These are phyloP conservation scores for Chironomus striatipennis DNA, from an alignment of 1,140 invertebrate genomes.

Conservation along the genomic window DNA sequence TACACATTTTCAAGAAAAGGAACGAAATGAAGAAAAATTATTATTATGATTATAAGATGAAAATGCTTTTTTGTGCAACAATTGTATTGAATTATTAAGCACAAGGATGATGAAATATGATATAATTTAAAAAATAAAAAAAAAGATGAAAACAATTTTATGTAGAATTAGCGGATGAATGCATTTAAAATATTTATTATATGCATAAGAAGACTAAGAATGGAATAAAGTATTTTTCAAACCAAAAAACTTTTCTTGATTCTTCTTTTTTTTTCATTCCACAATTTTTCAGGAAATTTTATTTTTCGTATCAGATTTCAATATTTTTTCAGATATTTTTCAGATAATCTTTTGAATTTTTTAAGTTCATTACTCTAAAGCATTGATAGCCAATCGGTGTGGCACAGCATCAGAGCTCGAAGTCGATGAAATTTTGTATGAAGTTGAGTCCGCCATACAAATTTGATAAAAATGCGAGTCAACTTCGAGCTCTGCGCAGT, in stretches of 20 bases:
- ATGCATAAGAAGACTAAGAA: constrained; percentile 13
- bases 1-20: too few relatives aligned
- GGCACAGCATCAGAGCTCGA: too few relatives aligned
- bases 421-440: too few relatives aligned
- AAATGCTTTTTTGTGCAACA: constrained; percentile 13
- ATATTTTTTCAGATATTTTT: too few relatives aligned
- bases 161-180: constrained; percentile 12
- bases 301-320: too few relatives aligned
- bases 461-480: too few relatives aligned
- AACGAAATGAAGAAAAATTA: too few relatives aligned
- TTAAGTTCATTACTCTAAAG: too few relatives aligned
- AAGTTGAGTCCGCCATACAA: too few relatives aligned
- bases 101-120: background rate
- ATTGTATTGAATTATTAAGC: constrained; percentile 14
- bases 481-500: too few relatives aligned
- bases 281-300: background rate
- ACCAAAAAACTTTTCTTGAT: constrained; percentile 7
- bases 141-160: constrained; percentile 15
- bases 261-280: background rate
- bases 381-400: too few relatives aligned
- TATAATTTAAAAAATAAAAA: constrained; percentile 5
- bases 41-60: background rate
- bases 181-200: constrained; percentile 15
- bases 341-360: too few relatives aligned
- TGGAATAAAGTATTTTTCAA: constrained; percentile 14